phyloP scores from a whole-genome alignment of 2,113 vertebrate genomes.

The Colaptes auratus region DNA sequence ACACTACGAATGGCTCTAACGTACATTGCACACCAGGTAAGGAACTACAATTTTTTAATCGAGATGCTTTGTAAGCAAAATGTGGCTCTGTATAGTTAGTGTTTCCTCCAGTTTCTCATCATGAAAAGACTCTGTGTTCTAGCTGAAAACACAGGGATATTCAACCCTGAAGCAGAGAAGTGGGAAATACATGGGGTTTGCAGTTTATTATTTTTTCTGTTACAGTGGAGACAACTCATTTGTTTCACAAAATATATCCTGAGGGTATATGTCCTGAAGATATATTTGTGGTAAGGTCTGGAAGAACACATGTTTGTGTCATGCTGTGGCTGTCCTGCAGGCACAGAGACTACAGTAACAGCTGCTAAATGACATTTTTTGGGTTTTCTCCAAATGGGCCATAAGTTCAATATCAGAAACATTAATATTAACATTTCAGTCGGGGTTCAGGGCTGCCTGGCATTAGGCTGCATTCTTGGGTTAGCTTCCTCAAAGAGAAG shows the following conservation, averaged over 20 bases:
- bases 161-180: constrained; percentile 13
- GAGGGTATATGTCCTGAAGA: background rate
- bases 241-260: background rate
- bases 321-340: background rate
- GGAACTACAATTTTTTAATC: background rate
- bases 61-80: background rate
- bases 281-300: background rate
- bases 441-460: background rate
- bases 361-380: background rate
- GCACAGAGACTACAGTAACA: background rate
- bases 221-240: background rate
- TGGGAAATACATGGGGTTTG: background rate
- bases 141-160: constrained; percentile 1
- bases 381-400: background rate
- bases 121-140: constrained; percentile 14
- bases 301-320: background rate
- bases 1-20: background rate
- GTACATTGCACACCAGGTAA: background rate
- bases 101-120: background rate
- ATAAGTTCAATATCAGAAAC: background rate
- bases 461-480: background rate
- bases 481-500: background rate
- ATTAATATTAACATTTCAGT: background rate
- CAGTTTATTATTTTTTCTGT: background rate
- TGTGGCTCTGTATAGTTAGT: background rate